These are phyloP conservation scores for Stigmatopora argus DNA, from an alignment of 2,113 vertebrate species.

Conservation along the genomic window DNA sequence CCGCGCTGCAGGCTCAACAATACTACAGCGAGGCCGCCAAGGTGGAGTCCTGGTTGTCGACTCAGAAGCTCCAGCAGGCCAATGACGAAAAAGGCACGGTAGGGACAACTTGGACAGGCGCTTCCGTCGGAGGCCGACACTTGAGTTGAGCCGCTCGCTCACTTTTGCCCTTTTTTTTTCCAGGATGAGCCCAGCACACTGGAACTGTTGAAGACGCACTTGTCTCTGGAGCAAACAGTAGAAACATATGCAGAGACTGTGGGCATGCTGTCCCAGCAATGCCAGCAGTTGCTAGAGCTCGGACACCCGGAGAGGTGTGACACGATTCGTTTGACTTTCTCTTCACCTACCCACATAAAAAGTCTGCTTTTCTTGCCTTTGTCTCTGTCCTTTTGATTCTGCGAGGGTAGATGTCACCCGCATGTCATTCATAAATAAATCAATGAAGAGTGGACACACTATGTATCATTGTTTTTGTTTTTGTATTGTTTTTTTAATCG, in stretches of 20 bases:
- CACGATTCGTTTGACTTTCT: constrained; percentile 8
- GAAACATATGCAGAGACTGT: constrained; percentile 84
- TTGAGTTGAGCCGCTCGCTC: not conserved
- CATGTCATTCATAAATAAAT: too few relatives aligned
- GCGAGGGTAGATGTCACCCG: too few relatives aligned
- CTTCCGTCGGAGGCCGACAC: not conserved
- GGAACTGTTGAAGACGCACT: constrained; percentile 84
- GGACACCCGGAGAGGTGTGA: constrained; percentile 85
- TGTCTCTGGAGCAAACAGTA: constrained; percentile 84
- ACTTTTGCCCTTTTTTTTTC: not conserved
- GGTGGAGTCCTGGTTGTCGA: constrained; percentile 88
- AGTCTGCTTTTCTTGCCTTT: too few relatives aligned
- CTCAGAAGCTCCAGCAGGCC: constrained; percentile 87
- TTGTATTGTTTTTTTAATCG: too few relatives aligned
- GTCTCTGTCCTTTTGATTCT: too few relatives aligned
- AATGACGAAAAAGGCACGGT: constrained; percentile 87
- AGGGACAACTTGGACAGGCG: constrained; percentile 17
- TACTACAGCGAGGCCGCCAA: constrained; percentile 83
- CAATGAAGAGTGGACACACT: too few relatives aligned
- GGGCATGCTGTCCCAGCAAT: constrained; percentile 81
- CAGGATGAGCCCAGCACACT: constrained; percentile 86
- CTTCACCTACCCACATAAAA: not conserved
- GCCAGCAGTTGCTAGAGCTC: constrained; percentile 78
- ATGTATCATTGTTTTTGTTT: too few relatives aligned
- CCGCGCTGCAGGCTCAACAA: constrained; percentile 79